phyloP scores from a whole-genome alignment of 2,888 invertebrate genomes.

The Adineta ricciae region DNA sequence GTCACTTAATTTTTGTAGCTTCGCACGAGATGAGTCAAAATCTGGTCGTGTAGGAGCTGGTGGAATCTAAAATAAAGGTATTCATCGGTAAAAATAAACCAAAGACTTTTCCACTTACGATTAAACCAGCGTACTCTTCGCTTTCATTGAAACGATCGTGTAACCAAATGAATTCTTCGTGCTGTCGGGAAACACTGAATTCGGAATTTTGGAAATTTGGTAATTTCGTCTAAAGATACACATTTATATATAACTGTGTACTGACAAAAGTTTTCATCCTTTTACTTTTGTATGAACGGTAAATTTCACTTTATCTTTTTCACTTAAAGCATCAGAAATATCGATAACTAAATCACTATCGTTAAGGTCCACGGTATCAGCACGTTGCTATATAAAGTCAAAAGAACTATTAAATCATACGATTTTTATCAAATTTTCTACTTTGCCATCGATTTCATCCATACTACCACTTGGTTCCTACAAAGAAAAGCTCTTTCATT shows the following conservation, averaged over 20 bases:
- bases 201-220: constrained; percentile 82
- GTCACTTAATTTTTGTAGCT: constrained; percentile 89
- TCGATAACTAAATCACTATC: constrained; percentile 53
- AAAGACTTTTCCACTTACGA: constrained; percentile 61
- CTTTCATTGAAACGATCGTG: constrained; percentile 93
- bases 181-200: constrained; percentile 88
- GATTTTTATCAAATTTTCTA: neutral
- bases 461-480: neutral
- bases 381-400: neutral
- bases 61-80: constrained; percentile 52
- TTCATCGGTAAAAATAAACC: neutral
- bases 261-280: constrained; percentile 38
- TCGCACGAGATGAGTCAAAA: constrained; percentile 95
- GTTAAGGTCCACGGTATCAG: constrained; percentile 26
- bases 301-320: constrained; percentile 97
- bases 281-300: constrained; percentile 61
- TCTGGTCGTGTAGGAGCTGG: constrained; percentile 68
- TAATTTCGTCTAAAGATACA: constrained; percentile 62
- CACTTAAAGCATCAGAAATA: constrained; percentile 95
- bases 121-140: constrained; percentile 91
- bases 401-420: neutral
- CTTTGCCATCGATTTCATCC: neutral
- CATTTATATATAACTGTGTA: neutral
- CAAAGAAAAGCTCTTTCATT: neutral
- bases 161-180: constrained; percentile 98